Conservation (phyloP, 2,797 vertebrate species). For the Crenichthys baileyi region DNA sequence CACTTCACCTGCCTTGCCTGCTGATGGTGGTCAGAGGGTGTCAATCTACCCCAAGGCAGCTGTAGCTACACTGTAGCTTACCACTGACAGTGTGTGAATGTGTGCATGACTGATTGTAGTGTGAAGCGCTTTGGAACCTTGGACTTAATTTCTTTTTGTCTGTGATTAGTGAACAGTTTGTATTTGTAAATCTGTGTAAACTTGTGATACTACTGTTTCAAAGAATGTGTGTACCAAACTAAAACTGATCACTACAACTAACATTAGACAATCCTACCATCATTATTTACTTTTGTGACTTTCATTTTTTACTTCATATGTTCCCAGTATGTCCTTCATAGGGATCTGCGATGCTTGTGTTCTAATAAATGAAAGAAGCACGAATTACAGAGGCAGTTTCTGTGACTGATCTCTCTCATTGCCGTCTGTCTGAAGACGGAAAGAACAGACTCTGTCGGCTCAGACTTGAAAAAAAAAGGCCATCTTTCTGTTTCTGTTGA, state of each 20-base stretch:
- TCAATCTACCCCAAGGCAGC: too few species aligned
- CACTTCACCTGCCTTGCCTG: too few species aligned
- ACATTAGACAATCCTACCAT: neutral
- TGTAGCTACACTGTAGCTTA: too few species aligned
- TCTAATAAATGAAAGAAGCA: neutral
- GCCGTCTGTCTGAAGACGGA: neutral
- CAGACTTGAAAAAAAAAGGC: neutral
- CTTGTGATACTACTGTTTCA: too few species aligned
- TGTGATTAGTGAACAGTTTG: neutral
- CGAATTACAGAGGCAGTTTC: neutral
- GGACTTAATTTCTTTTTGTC: too few species aligned
- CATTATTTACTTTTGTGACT: neutral
- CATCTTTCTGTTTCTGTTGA: neutral
- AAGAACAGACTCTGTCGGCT: slow-evolving; percentile 26
- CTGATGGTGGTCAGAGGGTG: too few species aligned
- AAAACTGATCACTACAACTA: neutral
- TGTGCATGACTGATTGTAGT: too few species aligned
- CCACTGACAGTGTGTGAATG: too few species aligned
- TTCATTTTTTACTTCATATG: neutral
- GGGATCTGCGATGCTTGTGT: neutral
- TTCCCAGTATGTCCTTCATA: too few species aligned
- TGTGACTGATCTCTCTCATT: neutral
- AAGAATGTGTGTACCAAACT: neutral
- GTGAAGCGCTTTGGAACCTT: too few species aligned
- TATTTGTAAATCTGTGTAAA: neutral